These are phyloP conservation scores for Callionymus lyra DNA, from an alignment of 2,113 vertebrate genomes.

Conservation along the genomic window DNA sequence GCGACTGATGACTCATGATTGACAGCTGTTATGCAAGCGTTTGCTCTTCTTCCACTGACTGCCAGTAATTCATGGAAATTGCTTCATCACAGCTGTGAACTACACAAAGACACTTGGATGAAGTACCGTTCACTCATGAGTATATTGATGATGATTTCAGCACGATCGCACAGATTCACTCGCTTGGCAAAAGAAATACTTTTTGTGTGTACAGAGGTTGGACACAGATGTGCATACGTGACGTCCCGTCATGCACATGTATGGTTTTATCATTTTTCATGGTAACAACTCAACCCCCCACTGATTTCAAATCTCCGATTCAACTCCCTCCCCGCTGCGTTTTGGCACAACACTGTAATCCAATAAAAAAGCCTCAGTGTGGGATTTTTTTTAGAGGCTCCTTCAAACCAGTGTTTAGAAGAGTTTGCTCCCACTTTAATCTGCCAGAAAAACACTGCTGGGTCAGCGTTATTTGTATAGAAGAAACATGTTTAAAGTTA, in stretches of 20 bases:
- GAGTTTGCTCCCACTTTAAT: slow-evolving; percentile 18
- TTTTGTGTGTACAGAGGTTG: no score
- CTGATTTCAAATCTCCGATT: slow-evolving; percentile 31
- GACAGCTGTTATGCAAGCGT: slow-evolving; percentile 4
- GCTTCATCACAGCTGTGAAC: slow-evolving; percentile 11
- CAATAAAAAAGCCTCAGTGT: slow-evolving; percentile 20
- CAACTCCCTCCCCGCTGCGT: slow-evolving; percentile 5
- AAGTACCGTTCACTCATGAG: slow-evolving; percentile 4
- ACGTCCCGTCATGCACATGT: background rate
- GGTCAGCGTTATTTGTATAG: no score
- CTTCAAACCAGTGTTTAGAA: slow-evolving; percentile 19
- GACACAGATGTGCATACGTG: no score
- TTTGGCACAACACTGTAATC: slow-evolving; percentile 14
- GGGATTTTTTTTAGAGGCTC: slow-evolving; percentile 32
- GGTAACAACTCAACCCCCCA: slow-evolving; percentile 21
- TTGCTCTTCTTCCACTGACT: slow-evolving; percentile 19
- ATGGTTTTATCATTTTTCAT: slow-evolving; percentile 21
- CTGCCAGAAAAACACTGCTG: slow-evolving; percentile 8
- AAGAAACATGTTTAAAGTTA: no score
- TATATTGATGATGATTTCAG: no score
- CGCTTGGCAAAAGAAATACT: no score
- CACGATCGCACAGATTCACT: no score
- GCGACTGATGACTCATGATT: slow-evolving; percentile 5
- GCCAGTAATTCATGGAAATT: slow-evolving; percentile 24
- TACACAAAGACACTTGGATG: slow-evolving; percentile 18